Percentiles rank a stretch among this genome's conserved stretches.
Conservation (phyloP, 2,888 invertebrate species). For the Glomeris marginata region DNA sequence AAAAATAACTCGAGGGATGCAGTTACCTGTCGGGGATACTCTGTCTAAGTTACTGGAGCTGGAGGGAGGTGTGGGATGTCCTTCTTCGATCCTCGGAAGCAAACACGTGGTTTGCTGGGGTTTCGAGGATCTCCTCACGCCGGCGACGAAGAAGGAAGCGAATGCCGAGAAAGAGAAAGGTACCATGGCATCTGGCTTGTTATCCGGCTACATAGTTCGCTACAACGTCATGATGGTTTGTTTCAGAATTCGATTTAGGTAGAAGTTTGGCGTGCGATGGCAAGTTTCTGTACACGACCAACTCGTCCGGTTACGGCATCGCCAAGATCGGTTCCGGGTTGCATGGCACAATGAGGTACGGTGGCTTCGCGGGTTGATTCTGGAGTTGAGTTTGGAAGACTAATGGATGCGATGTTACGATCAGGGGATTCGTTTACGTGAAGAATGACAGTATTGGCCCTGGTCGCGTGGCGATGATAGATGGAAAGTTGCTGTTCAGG, state of each 20-base stretch:
- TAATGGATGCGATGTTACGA: conserved; percentile 1
- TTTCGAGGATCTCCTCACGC: conserved; percentile 11
- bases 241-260: conserved; percentile 24
- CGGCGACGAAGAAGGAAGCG: conserved; percentile 2
- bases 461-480: conserved; percentile 25
- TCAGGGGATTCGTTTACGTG: conserved; percentile 28
- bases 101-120: conserved; percentile 15
- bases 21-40: conserved; percentile 10
- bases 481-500: conserved; percentile 22
- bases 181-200: not conserved
- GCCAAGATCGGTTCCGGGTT: conserved; percentile 30
- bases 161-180: conserved; percentile 10
- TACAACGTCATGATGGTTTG: not conserved
- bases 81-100: conserved; percentile 9
- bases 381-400: too few species aligned
- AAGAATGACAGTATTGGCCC: conserved; percentile 24
- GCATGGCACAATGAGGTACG: conserved; percentile 28
- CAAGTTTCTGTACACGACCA: conserved; percentile 27
- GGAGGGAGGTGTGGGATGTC: conserved; percentile 12
- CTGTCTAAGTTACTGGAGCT: conserved; percentile 11
- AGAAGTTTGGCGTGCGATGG: conserved; percentile 28
- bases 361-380: too few species aligned
- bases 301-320: conserved; percentile 25
- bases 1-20: conserved; percentile 4
- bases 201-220: not conserved